phyloP scores from a whole-genome alignment of 2,113 vertebrate species.

The Symphodus melops region DNA sequence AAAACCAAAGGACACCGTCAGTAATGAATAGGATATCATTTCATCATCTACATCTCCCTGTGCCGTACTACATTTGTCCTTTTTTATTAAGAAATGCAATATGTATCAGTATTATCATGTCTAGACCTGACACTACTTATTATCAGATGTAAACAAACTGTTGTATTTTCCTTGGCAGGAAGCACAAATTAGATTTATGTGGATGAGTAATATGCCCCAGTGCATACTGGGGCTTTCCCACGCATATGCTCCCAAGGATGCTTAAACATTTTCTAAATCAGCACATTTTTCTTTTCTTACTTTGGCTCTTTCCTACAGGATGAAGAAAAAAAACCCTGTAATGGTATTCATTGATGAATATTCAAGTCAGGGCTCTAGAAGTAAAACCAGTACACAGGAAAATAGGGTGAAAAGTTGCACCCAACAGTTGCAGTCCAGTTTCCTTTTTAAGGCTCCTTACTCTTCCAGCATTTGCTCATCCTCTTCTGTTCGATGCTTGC shows the following conservation, averaged over 20 bases:
- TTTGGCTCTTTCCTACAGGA: not conserved
- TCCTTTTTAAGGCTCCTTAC: constrained; percentile 19
- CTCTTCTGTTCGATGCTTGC: constrained; percentile 16
- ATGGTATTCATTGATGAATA: constrained; percentile 30
- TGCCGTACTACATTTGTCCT: not conserved
- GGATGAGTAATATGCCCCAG: not conserved
- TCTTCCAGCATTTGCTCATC: constrained; percentile 48
- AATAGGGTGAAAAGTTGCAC: constrained; percentile 4
- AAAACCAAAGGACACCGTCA: not conserved
- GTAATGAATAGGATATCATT: too few relatives aligned
- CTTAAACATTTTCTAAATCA: not conserved
- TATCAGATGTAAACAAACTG: not conserved
- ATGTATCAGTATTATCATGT: not conserved
- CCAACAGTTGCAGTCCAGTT: constrained; percentile 5
- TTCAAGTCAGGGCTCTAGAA: constrained; percentile 17
- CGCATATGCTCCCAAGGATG: not conserved
- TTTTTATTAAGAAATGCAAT: not conserved
- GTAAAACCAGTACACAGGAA: not conserved
- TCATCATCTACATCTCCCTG: not conserved
- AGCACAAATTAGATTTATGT: not conserved
- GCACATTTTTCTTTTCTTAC: constrained; percentile 1
- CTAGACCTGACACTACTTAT: not conserved
- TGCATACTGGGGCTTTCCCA: not conserved
- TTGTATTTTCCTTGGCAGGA: not conserved
- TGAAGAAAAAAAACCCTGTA: not conserved